Evolutionary conservation across 2,113 vertebrate species (phyloP).

Genomic region (Cariama cristata): DNA sequence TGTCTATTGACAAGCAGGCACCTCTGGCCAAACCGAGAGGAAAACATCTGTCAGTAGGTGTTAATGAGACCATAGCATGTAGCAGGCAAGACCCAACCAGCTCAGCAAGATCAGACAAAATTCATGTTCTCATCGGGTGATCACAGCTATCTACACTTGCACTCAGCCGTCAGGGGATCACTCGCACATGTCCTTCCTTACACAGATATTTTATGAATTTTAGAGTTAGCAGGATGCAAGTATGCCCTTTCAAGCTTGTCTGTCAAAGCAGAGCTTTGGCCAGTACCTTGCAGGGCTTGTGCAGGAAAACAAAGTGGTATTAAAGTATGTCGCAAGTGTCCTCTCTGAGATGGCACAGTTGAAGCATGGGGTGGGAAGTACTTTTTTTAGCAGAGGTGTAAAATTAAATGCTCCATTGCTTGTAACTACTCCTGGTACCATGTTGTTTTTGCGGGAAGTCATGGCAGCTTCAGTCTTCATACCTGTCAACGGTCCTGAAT

Average conservation of each 20-base stretch:
- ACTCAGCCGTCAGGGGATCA: neutral
- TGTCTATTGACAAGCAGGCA: neutral
- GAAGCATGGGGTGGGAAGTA: neutral
- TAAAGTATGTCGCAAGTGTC: neutral
- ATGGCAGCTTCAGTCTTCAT: neutral
- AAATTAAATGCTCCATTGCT: neutral
- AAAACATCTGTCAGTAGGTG: slow-evolving; percentile 6
- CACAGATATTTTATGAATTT: neutral
- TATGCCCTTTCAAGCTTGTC: neutral
- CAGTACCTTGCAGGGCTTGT: neutral
- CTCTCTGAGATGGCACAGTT: neutral
- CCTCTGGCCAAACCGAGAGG: neutral
- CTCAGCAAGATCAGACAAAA: slow-evolving; percentile 27
- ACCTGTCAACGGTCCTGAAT: neutral
- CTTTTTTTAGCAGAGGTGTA: neutral
- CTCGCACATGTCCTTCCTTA: neutral
- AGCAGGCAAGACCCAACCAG: slow-evolving; percentile 26
- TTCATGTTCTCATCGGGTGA: neutral
- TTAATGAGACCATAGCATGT: neutral
- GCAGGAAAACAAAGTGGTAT: neutral
- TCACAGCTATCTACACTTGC: neutral
- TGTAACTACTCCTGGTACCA: neutral
- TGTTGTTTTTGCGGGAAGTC: neutral
- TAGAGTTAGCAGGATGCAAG: neutral
- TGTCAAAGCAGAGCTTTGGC: neutral